Evolutionary conservation across 1,140 invertebrate genomes (phyloP).

Genomic region (Drosophila pseudoananassae): DNA sequence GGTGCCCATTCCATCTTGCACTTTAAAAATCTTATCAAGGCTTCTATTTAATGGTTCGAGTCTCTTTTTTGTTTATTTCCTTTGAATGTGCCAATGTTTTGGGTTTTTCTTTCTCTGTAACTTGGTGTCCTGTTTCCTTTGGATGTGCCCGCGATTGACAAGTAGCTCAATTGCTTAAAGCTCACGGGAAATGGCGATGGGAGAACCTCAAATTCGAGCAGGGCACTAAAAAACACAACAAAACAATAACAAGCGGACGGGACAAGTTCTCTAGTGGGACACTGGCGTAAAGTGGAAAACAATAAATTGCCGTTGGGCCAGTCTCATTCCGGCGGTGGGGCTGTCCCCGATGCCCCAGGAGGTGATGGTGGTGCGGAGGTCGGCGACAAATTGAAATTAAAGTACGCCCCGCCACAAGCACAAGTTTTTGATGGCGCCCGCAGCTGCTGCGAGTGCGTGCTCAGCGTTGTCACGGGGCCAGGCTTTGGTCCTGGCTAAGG

Average conservation of each 20-base stretch:
- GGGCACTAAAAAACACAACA: constrained; percentile 57
- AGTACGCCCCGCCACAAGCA: constrained; percentile 71
- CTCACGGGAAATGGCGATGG: constrained; percentile 19
- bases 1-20: not conserved
- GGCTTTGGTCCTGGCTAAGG: constrained; percentile 1
- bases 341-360: not conserved
- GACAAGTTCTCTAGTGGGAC: constrained; percentile 43
- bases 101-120: constrained; percentile 5
- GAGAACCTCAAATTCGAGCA: constrained; percentile 50
- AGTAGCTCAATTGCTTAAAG: constrained; percentile 72
- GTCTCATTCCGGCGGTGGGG: constrained; percentile 23
- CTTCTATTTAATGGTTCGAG: no score
- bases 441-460: constrained; percentile 65
- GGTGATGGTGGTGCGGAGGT: constrained; percentile 12
- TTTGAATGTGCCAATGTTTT: not conserved
- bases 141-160: constrained; percentile 59
- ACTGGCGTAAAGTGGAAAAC: constrained; percentile 73
- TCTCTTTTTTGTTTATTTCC: no score
- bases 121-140: not conserved
- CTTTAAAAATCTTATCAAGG: no score
- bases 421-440: constrained; percentile 72
- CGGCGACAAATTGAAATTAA: constrained; percentile 74
- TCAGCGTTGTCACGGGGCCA: constrained; percentile 35
- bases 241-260: constrained; percentile 55
- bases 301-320: constrained; percentile 70